Evolutionary conservation across 2,113 vertebrate species (phyloP).

Genomic region (Boleophthalmus pectinirostris): DNA sequence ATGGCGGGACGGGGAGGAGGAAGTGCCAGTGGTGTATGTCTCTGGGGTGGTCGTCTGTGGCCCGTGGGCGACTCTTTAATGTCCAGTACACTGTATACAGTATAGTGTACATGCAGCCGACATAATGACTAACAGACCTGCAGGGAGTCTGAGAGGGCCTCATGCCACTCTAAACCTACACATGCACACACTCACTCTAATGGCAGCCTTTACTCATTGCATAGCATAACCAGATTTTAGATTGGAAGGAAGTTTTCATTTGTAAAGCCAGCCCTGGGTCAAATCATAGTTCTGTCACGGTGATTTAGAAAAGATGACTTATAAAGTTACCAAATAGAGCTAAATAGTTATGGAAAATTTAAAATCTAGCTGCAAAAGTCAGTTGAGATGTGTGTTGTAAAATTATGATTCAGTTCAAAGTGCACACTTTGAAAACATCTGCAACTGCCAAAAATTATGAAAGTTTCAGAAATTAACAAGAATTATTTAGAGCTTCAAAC

Average conservation of each 20-base stretch:
- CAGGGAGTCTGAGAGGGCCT: conserved; percentile 57
- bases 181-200: conserved; percentile 66
- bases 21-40: conserved; percentile 65
- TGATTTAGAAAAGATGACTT: neutral
- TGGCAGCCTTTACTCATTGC: conserved; percentile 47
- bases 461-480: too few relatives aligned
- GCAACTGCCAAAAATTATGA: too few relatives aligned
- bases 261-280: neutral
- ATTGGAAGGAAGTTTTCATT: conserved; percentile 6
- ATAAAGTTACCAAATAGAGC: neutral
- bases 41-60: conserved; percentile 70
- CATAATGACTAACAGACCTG: conserved; percentile 73
- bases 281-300: neutral
- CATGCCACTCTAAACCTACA: conserved; percentile 59
- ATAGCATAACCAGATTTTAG: conserved; percentile 26
- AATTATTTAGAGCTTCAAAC: too few relatives aligned
- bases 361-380: too few relatives aligned
- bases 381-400: too few relatives aligned
- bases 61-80: conserved; percentile 66
- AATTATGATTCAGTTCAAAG: neutral
- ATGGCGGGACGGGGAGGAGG: conserved; percentile 49
- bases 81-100: conserved; percentile 68
- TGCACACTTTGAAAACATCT: neutral
- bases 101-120: conserved; percentile 67
- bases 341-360: neutral